A percentile compares a stretch with the other conserved stretches of the same genome.
Conservation (phyloP, 1,140 invertebrate species). For the Platyscapa corneri region DNA sequence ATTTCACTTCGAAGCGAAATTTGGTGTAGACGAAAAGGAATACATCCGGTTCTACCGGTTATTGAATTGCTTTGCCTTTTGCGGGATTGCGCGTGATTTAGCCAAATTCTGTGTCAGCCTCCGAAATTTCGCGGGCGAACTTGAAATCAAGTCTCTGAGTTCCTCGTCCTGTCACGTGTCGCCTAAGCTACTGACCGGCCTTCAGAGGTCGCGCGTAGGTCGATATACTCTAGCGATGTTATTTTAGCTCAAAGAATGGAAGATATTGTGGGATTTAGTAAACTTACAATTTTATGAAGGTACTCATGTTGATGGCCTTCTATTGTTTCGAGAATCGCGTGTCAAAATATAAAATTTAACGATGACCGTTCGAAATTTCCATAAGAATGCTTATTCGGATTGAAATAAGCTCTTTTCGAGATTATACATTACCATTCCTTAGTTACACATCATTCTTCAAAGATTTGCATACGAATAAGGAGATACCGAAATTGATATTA, state of each 20-base stretch:
- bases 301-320: neutral
- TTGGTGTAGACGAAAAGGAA: neutral
- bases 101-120: neutral
- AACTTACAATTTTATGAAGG: neutral
- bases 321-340: neutral
- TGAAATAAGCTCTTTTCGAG: neutral
- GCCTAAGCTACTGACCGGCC: slow-evolving; percentile 27
- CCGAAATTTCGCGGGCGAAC: neutral
- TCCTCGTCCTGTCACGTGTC: too few relatives aligned
- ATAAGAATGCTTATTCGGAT: neutral
- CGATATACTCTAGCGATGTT: neutral
- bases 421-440: neutral
- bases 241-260: neutral
- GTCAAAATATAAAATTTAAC: neutral
- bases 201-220: slow-evolving; percentile 30
- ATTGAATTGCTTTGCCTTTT: neutral
- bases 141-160: neutral
- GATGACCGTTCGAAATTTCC: neutral
- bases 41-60: neutral
- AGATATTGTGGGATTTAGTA: neutral
- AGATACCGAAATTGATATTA: neutral
- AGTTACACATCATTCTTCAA: neutral
- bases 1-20: neutral
- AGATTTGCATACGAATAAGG: neutral
- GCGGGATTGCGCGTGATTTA: too few relatives aligned